These are phyloP conservation scores for Planiliza haematocheilus DNA, from an alignment of 2,113 vertebrate genomes.

Conservation along the genomic window DNA sequence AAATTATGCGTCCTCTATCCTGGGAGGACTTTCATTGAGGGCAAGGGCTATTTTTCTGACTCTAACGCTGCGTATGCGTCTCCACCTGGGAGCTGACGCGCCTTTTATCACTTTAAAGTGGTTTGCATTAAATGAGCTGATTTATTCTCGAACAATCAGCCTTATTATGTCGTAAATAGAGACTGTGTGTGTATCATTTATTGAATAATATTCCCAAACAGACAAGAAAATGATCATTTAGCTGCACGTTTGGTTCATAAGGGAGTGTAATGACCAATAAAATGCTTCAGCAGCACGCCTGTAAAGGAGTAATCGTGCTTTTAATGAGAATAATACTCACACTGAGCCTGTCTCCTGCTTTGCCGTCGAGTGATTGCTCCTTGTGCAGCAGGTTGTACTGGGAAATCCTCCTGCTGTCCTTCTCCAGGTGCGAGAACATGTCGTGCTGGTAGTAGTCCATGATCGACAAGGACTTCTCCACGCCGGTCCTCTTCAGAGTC, in stretches of 20 bases:
- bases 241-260: too few species aligned
- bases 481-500: constrained; percentile 66
- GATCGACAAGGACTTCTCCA: constrained; percentile 66
- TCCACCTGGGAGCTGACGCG: constrained; percentile 2
- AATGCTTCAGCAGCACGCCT: not conserved
- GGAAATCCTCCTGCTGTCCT: constrained; percentile 64
- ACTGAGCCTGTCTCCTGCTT: constrained; percentile 55
- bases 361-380: constrained; percentile 45
- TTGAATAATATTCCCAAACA: too few species aligned
- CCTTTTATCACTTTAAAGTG: constrained; percentile 15
- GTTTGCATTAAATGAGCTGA: constrained; percentile 28
- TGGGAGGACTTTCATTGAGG: constrained; percentile 24
- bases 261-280: not conserved
- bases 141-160: constrained; percentile 17
- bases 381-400: constrained; percentile 70
- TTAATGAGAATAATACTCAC: constrained; percentile 56
- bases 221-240: too few species aligned
- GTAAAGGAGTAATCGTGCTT: not conserved
- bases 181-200: not conserved
- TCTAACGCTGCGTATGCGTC: too few species aligned
- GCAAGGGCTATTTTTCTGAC: not conserved
- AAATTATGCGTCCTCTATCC: constrained; percentile 21
- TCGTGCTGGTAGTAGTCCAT: constrained; percentile 76
- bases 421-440: constrained; percentile 65
- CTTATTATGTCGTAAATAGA: too few species aligned